Base-by-base conservation (phyloP, 2,797 vertebrate genomes). In the Toxotes lorentzi region DNA sequence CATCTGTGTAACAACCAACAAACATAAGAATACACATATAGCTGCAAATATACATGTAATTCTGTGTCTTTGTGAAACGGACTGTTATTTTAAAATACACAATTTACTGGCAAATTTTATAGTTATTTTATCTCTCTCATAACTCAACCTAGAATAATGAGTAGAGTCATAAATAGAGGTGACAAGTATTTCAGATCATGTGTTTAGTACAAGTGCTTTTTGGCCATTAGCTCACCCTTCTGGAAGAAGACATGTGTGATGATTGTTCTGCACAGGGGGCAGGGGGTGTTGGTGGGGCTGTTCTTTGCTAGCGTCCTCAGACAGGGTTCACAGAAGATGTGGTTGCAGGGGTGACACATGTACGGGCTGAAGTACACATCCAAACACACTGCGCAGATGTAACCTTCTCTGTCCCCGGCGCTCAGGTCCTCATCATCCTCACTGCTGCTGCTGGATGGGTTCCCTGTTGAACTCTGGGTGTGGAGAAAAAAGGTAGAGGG, bases 301-400 rank as follows among this genome's bases (percentile, higher is more conserved):
- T 96, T 97, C 94, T 95, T 97, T 82, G 97, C 98, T 88, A 99
- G 96, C 5, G 96, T 98, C 85, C 97, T 96, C 88, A 99, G 93
- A 88, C 97, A 99, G 71, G 97, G 97, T 91, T 99, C 98, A 86
- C 98, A 99, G 93, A 99, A 99, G 92, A 99, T 93, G 85, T 99
- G 98, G 54, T 89, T 96, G 90, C 98, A 99, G 2, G 97, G 98
- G 70, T 97, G 96, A 87, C 98, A 99, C 97, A 97, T 97, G 88
- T 98, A 96, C 14, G 98, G 98, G 89, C 96, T 98, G 93, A 98
- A 98, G 93, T 98, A 99, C 66, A 99, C 93, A 75, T 99, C 98
- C 92, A 99, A 88, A 86, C 97, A 99, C 56, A 99, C 97, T 0
- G 98, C 97, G 62, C 97, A 99, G 75, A 97, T 95, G 90, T 96